These are phyloP conservation scores for Sarcophilus harrisii DNA, from an alignment of 2,797 vertebrate species.

Conservation along the genomic window DNA sequence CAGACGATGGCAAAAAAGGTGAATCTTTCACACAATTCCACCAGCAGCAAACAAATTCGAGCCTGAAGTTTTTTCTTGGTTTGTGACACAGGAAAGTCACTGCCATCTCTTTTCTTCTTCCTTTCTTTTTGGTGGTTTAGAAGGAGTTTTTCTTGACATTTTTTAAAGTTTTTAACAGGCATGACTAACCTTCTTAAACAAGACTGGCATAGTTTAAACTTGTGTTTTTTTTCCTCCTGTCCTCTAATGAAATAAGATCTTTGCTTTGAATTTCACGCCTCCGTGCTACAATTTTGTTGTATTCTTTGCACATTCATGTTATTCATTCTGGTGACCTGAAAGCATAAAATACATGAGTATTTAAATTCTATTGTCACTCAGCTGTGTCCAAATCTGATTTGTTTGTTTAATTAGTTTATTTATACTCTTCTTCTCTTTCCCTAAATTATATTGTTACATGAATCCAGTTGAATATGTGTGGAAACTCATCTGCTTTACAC, in stretches of 20 bases:
- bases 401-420: constrained; percentile 80
- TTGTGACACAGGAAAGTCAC: not conserved
- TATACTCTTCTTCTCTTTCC: constrained; percentile 30
- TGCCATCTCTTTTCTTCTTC: not conserved
- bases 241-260: constrained; percentile 78
- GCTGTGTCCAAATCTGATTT: constrained; percentile 56
- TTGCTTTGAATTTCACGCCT: constrained; percentile 88
- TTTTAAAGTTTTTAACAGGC: constrained; percentile 78
- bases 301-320: constrained; percentile 69
- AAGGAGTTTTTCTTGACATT: constrained; percentile 38
- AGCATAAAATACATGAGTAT: constrained; percentile 57
- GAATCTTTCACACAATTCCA: constrained; percentile 94
- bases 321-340: constrained; percentile 69
- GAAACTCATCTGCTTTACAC: constrained; percentile 74
- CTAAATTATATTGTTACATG: constrained; percentile 73
- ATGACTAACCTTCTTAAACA: constrained; percentile 68
- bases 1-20: constrained; percentile 95
- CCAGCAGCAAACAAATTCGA: constrained; percentile 91
- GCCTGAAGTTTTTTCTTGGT: constrained; percentile 87
- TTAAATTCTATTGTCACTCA: constrained; percentile 46
- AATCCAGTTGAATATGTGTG: constrained; percentile 61
- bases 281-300: constrained; percentile 82
- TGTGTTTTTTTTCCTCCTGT: constrained; percentile 54
- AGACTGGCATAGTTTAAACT: not conserved
- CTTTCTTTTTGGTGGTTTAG: not conserved